These are phyloP conservation scores for Rhinoptilus africanus DNA, from an alignment of 2,113 vertebrate genomes.

Conservation along the genomic window DNA sequence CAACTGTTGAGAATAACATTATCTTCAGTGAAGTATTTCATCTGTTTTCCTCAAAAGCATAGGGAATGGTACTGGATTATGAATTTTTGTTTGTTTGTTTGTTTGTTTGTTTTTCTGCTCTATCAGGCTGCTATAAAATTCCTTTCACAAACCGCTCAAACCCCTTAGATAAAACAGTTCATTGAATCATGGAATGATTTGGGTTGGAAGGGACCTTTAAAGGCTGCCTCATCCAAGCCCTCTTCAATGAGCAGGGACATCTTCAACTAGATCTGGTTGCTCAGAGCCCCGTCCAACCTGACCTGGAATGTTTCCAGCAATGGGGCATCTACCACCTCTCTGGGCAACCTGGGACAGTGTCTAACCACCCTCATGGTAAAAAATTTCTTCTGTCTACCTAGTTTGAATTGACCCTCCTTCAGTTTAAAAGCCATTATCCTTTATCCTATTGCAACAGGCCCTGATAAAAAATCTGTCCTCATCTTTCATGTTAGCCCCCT, in stretches of 20 bases:
- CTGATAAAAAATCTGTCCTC: neutral
- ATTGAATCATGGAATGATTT: neutral
- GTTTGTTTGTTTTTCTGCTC: neutral
- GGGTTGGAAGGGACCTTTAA: neutral
- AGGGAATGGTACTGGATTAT: neutral
- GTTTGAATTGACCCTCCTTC: neutral
- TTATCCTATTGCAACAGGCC: neutral
- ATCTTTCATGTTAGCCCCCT: neutral
- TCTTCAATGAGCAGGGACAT: neutral
- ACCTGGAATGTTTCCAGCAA: neutral
- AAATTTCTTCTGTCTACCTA: neutral
- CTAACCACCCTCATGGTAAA: neutral
- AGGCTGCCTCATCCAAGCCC: accelerated
- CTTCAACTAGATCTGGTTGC: neutral
- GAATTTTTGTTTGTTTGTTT: neutral
- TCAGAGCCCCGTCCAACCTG: accelerated
- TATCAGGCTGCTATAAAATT: neutral
- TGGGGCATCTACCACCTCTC: neutral
- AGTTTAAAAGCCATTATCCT: neutral
- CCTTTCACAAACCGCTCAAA: neutral
- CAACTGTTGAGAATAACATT: neutral
- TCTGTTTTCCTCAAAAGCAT: neutral
- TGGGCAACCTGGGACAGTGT: neutral
- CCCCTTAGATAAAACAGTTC: neutral
- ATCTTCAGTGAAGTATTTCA: neutral